Evolutionary conservation across 2,888 invertebrate species (phyloP).

Genomic region (Beris chalybata): DNA sequence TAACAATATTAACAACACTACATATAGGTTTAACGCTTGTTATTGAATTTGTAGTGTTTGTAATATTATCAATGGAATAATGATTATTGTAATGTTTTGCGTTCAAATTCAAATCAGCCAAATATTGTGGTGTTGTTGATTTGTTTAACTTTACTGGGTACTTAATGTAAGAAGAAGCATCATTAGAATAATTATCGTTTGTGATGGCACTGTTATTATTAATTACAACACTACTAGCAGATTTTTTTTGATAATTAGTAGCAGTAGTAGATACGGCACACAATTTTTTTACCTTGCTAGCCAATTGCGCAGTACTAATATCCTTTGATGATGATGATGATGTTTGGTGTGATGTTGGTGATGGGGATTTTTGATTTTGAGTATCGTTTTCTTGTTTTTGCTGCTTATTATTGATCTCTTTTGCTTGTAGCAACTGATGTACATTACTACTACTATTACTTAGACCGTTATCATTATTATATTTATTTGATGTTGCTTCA

Average conservation of each 20-base stretch:
- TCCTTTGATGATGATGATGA: slow-evolving; percentile 34
- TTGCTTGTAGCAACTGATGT: slow-evolving; percentile 37
- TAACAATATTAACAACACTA: slow-evolving; percentile 31
- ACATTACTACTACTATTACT: slow-evolving; percentile 40
- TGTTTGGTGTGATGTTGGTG: slow-evolving; percentile 31
- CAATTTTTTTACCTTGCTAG: slow-evolving; percentile 40
- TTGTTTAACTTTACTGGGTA: slow-evolving; percentile 7
- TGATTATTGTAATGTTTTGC: no score
- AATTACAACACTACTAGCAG: slow-evolving; percentile 37
- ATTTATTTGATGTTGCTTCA: slow-evolving; percentile 44
- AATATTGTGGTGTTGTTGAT: slow-evolving; percentile 25
- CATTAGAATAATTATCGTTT: slow-evolving; percentile 28
- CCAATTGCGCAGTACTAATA: slow-evolving; percentile 36
- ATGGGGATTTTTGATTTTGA: slow-evolving; percentile 35
- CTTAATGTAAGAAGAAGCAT: slow-evolving; percentile 24
- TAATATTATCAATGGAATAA: slow-evolving; percentile 26
- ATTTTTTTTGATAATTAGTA: slow-evolving; percentile 32
- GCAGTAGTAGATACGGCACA: slow-evolving; percentile 36
- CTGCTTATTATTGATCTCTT: slow-evolving; percentile 31
- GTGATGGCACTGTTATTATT: slow-evolving; percentile 32
- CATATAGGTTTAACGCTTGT: slow-evolving; percentile 22
- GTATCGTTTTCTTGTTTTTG: slow-evolving; percentile 30
- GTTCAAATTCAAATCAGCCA: slow-evolving; percentile 7
- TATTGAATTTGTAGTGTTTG: slow-evolving; percentile 26
- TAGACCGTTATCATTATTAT: slow-evolving; percentile 28